Conservation (phyloP, 2,797 vertebrate genomes). For the Cercopithecus diana region DNA sequence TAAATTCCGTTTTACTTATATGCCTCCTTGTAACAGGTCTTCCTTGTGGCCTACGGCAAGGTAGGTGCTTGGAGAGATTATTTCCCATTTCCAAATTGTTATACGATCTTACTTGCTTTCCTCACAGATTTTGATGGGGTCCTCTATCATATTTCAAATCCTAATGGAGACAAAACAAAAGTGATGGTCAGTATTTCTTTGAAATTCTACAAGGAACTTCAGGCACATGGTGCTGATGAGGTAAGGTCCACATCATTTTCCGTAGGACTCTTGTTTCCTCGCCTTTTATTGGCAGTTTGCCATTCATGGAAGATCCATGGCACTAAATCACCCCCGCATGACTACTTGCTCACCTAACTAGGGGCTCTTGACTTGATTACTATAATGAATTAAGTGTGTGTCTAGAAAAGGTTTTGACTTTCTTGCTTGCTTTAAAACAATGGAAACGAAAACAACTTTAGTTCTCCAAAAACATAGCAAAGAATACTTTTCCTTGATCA, state of each 20-base stretch:
- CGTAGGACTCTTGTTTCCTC: background rate
- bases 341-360: background rate
- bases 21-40: background rate
- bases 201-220: slow-evolving; percentile 99
- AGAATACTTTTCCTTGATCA: background rate
- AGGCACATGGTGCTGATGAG: slow-evolving; percentile 97
- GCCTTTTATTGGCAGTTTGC: background rate
- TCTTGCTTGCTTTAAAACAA: background rate
- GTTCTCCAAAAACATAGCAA: slow-evolving; percentile 20
- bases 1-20: background rate
- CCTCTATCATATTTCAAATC: slow-evolving; percentile 99
- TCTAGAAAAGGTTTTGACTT: slow-evolving; percentile 2
- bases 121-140: slow-evolving; percentile 97
- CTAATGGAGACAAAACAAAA: slow-evolving; percentile 98
- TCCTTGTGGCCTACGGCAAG: background rate
- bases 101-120: slow-evolving; percentile 60
- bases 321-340: background rate
- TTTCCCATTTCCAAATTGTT: background rate
- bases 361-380: background rate
- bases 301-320: background rate
- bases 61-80: background rate
- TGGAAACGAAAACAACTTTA: slow-evolving; percentile 1
- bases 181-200: slow-evolving; percentile 99
- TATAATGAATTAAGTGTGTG: background rate
- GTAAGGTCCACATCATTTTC: slow-evolving; percentile 82